Conservation (phyloP, 1,140 invertebrate genomes). For the Laodelphax striatellus region DNA sequence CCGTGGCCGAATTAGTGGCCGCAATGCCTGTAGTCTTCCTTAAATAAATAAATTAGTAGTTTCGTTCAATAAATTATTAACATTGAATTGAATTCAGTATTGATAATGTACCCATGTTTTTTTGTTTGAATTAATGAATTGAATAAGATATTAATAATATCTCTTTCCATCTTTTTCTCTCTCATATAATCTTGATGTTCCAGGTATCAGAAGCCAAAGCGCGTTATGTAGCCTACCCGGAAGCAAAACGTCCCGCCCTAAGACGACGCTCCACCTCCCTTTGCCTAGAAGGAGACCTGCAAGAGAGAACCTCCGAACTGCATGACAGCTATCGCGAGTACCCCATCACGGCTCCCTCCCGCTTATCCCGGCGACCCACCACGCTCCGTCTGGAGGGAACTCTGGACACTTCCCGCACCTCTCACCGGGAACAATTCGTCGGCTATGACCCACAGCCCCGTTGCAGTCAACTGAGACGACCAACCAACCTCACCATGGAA, state of each 20-base stretch:
- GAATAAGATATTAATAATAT: too few relatives aligned
- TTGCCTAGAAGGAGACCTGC: neutral
- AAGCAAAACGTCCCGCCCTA: neutral
- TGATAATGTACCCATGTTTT: too few relatives aligned
- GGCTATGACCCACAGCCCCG: neutral
- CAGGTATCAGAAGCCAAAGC: neutral
- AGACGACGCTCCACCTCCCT: neutral
- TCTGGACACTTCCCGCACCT: neutral
- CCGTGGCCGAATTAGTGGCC: too few relatives aligned
- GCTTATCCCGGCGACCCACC: neutral
- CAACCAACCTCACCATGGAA: conserved; percentile 2
- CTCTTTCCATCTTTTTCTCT: too few relatives aligned
- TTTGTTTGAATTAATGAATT: too few relatives aligned
- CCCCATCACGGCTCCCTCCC: neutral
- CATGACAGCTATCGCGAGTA: neutral
- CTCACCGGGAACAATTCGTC: too few relatives aligned
- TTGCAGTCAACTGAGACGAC: neutral
- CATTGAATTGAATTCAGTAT: too few relatives aligned
- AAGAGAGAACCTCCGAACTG: neutral
- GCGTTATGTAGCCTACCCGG: neutral
- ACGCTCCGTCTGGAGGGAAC: neutral
- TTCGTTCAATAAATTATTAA: too few relatives aligned
- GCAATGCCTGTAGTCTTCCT: too few relatives aligned
- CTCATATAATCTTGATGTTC: too few relatives aligned
- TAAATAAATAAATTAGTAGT: too few relatives aligned